These are phyloP conservation scores for Bufo gargarizans DNA, from an alignment of 2,113 vertebrate genomes.

Conservation along the genomic window DNA sequence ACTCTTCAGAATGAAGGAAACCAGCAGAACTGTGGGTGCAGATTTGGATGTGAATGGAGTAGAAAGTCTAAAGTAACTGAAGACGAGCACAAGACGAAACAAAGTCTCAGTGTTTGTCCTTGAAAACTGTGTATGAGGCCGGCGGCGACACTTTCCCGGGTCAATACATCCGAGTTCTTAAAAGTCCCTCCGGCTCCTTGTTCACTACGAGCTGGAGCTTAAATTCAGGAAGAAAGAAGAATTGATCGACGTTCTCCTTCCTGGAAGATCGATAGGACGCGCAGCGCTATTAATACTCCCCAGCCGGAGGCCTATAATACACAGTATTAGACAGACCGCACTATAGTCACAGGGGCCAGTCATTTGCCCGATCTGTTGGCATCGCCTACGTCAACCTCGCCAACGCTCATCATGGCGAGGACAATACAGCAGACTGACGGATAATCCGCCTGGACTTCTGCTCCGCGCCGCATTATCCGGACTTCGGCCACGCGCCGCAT, in stretches of 20 bases:
- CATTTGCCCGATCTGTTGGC: no score
- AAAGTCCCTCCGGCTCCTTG: neutral
- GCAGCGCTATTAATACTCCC: neutral
- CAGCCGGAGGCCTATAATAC: neutral
- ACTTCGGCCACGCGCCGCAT: no score
- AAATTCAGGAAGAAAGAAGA: neutral
- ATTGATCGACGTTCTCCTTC: neutral
- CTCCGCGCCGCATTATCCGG: no score
- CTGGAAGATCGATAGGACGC: constrained; percentile 18
- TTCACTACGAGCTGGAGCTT: neutral
- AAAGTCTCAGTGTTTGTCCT: neutral
- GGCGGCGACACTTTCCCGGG: neutral
- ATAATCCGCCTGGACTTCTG: no score
- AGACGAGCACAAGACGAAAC: neutral
- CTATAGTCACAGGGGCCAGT: no score
- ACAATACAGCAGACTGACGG: no score
- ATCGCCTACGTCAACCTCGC: no score
- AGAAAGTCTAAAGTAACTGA: neutral
- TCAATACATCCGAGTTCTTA: neutral
- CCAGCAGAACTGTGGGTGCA: neutral
- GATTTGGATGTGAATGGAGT: neutral
- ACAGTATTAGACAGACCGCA: neutral
- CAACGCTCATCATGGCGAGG: no score
- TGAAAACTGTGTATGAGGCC: neutral
- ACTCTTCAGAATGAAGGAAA: neutral